Conservation (phyloP, 2,113 vertebrate species). For the Myrmecobius fasciatus region DNA sequence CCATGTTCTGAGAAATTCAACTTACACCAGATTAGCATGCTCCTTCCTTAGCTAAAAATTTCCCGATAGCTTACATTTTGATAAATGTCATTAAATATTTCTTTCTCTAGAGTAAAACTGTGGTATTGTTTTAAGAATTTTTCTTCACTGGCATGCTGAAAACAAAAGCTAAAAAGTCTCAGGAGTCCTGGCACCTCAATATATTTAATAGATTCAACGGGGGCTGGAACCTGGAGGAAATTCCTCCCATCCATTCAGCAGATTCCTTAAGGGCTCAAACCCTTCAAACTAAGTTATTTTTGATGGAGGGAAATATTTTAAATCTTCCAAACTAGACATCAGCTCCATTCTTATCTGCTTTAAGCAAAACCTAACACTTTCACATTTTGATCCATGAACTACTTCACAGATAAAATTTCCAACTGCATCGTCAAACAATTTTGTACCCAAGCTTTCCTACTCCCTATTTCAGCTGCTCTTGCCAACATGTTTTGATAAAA, state of each 20-base stretch:
- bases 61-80: background rate
- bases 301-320: background rate
- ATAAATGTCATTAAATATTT: background rate
- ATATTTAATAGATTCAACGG: background rate
- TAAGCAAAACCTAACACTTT: background rate
- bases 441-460: background rate
- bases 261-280: background rate
- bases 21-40: background rate
- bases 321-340: conserved; percentile 40
- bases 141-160: background rate
- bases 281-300: background rate
- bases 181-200: background rate
- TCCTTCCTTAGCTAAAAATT: background rate
- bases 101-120: background rate
- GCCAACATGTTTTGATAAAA: background rate
- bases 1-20: background rate
- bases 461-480: background rate
- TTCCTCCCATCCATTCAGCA: background rate
- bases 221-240: background rate
- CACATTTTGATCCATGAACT: background rate
- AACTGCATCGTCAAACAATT: background rate
- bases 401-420: conserved; percentile 22
- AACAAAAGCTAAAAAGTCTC: background rate
- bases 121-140: background rate
- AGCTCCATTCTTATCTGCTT: background rate